Conservation (phyloP, 2,888 invertebrate genomes). For the Pedicia rivosa region DNA sequence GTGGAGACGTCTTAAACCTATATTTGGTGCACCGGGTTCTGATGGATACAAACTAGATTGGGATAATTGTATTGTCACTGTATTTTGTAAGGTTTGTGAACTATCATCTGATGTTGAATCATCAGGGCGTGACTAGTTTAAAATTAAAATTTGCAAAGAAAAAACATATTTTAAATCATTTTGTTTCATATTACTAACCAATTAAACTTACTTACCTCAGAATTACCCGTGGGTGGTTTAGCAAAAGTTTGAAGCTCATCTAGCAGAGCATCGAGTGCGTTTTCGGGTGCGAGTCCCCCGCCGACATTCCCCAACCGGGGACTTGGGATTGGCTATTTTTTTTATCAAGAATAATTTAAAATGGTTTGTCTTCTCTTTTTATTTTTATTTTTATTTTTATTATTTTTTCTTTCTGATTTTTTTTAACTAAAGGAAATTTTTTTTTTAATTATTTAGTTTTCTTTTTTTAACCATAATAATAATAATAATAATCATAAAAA, state of each 20-base stretch:
- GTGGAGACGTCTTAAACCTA: slow-evolving; percentile 55
- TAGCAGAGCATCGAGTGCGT: slow-evolving; percentile 94
- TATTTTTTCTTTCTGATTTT: slow-evolving; percentile 1
- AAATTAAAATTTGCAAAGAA: too few species aligned
- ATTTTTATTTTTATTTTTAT: background rate
- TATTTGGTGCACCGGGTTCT: slow-evolving; percentile 20
- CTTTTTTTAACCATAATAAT: background rate
- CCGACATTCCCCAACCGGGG: slow-evolving; percentile 43
- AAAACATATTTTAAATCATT: too few species aligned
- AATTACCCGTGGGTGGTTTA: slow-evolving; percentile 37
- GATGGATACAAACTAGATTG: slow-evolving; percentile 25
- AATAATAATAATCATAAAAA: too few species aligned
- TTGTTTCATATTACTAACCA: slow-evolving; percentile 4
- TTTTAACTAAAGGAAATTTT: slow-evolving; percentile 1
- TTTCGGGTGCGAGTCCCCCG: slow-evolving; percentile 49
- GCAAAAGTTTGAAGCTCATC: slow-evolving; percentile 84
- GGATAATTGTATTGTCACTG: slow-evolving; percentile 30
- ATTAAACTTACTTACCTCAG: slow-evolving; percentile 7
- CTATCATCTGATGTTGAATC: slow-evolving; percentile 32
- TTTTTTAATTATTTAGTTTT: background rate
- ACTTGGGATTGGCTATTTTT: slow-evolving; percentile 39
- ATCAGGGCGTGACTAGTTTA: slow-evolving; percentile 27
- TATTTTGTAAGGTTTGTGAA: slow-evolving; percentile 29
- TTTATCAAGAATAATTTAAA: background rate
- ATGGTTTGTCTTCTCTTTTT: background rate